Evolutionary conservation across 2,888 invertebrate species (phyloP).

Genomic region (Drosophila percnosoma): DNA sequence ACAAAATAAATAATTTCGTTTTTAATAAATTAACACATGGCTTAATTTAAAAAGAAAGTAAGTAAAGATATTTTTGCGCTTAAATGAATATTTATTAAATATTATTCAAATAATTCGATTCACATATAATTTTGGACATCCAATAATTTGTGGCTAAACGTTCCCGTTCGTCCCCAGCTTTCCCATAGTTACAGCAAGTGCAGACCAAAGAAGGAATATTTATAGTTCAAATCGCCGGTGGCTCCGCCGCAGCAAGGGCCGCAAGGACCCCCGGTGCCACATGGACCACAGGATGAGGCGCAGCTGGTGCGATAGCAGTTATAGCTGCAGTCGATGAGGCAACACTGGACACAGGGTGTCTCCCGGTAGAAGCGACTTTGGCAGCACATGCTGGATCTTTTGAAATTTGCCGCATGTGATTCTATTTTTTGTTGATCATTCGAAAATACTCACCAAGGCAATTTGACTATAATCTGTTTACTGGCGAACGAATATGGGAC

Average conservation of each 20-base stretch:
- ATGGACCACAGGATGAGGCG: constrained; percentile 45
- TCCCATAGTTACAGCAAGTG: constrained; percentile 30
- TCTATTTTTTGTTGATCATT: not conserved
- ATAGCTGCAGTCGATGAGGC: constrained; percentile 65
- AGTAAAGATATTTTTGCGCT: not conserved
- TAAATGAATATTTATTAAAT: not conserved
- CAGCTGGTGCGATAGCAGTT: constrained; percentile 53
- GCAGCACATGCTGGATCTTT: constrained; percentile 55
- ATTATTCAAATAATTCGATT: not conserved
- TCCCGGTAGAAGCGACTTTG: constrained; percentile 60
- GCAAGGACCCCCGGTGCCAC: constrained; percentile 31
- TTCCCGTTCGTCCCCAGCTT: not conserved
- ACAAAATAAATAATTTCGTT: constrained; percentile 74
- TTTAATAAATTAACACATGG: constrained; percentile 54
- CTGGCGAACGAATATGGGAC: not conserved
- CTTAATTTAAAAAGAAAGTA: constrained; percentile 15
- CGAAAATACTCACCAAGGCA: constrained; percentile 5
- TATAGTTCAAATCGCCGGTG: constrained; percentile 48
- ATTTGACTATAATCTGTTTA: not conserved
- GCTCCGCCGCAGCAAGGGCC: constrained; percentile 48
- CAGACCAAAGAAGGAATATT: constrained; percentile 52
- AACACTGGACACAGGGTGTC: constrained; percentile 65
- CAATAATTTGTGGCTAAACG: not conserved
- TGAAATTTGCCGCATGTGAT: not conserved
- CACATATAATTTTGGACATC: not conserved